Evolutionary conservation across 2,113 vertebrate species (phyloP).

Genomic region (Ardeotis arabs): DNA sequence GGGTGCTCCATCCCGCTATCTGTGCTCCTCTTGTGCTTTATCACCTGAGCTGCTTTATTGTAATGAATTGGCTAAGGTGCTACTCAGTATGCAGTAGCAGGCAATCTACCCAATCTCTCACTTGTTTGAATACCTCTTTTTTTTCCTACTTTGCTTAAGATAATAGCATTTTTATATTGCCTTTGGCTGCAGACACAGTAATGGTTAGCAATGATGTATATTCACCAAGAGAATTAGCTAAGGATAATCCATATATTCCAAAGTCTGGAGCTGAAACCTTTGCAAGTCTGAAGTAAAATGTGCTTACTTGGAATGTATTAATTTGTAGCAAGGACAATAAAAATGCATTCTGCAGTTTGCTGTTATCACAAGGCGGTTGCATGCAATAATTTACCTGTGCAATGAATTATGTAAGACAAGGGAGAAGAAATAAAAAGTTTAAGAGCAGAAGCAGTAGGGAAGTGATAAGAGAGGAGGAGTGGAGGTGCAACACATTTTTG

Average conservation of each 20-base stretch:
- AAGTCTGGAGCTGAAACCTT: conserved; percentile 31
- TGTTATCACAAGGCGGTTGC: conserved; percentile 31
- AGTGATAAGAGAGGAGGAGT: background rate
- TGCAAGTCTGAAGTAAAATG: conserved; percentile 43
- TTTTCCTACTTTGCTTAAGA: conserved; percentile 41
- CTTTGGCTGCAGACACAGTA: conserved; percentile 28
- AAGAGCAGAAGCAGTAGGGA: background rate
- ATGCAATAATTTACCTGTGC: conserved; percentile 20
- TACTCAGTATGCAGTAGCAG: background rate
- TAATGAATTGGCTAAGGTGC: background rate
- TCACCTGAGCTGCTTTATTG: background rate
- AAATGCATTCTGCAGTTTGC: conserved; percentile 42
- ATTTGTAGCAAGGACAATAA: conserved; percentile 55
- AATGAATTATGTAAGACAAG: conserved; percentile 23
- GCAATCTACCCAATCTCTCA: background rate
- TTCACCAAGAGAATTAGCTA: conserved; percentile 14
- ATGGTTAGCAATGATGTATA: conserved; percentile 47
- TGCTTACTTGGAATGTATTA: conserved; percentile 48
- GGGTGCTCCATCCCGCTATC: background rate
- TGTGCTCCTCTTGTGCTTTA: background rate
- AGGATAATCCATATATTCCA: conserved; percentile 56
- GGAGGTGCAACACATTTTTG: background rate
- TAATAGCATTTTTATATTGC: conserved; percentile 60
- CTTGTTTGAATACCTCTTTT: conserved; percentile 3
- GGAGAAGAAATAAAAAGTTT: conserved; percentile 37